These are phyloP conservation scores for Cylindroiulus punctatus DNA, from an alignment of 2,888 invertebrate species.

Conservation along the genomic window DNA sequence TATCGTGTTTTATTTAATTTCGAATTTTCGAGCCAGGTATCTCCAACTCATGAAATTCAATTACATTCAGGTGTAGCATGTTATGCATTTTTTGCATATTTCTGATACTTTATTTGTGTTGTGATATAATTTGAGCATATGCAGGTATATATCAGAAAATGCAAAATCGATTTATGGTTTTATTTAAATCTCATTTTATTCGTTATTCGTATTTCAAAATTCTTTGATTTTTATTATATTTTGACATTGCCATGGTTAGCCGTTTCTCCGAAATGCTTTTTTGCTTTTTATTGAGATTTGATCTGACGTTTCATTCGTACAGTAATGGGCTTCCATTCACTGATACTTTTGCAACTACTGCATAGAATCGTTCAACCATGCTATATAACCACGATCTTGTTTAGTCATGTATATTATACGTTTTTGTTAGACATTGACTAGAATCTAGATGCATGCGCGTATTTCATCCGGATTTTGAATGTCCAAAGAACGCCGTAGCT, in stretches of 20 bases:
- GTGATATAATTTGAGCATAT: too few relatives aligned
- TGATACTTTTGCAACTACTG: not conserved
- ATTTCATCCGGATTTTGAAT: not conserved
- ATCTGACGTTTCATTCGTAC: not conserved
- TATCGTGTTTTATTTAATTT: too few relatives aligned
- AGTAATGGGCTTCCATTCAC: not conserved
- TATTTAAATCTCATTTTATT: not conserved
- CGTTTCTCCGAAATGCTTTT: not conserved
- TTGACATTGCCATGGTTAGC: not conserved
- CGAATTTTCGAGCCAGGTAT: too few relatives aligned
- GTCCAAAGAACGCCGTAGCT: too few relatives aligned
- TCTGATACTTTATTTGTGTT: too few relatives aligned
- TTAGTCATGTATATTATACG: not conserved
- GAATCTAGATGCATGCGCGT: too few relatives aligned
- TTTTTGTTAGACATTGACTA: not conserved
- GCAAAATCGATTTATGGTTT: not conserved
- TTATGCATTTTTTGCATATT: too few relatives aligned
- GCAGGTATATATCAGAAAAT: too few relatives aligned
- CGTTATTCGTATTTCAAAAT: not conserved
- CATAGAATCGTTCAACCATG: not conserved
- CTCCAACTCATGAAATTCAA: too few relatives aligned
- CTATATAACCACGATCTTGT: not conserved
- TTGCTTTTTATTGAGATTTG: not conserved
- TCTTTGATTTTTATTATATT: not conserved
- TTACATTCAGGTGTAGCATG: too few relatives aligned